Base-by-base conservation (phyloP, 2,888 invertebrate species). In the Rotaria sp. region DNA sequence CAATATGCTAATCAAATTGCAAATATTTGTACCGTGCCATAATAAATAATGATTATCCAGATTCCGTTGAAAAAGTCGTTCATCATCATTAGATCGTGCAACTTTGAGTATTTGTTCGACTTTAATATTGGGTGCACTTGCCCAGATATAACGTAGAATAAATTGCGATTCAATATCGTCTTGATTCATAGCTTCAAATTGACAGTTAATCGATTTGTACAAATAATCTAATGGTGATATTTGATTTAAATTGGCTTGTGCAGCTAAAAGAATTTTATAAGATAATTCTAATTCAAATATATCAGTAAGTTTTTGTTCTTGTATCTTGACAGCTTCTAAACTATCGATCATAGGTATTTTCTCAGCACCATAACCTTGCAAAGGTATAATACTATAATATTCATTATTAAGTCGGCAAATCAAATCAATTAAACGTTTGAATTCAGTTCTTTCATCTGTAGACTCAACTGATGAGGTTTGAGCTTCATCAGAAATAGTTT, bases 1-100 rank as follows among this genome's bases (percentile, higher is more conserved):
- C n/a, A 93, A 89, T 87, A 93, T 92, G 86, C 92, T 91, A 75
- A 93, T 89, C 74, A 93, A 88, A 88, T 93, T 93, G 30, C 90
- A 90, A 38, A 91, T 89, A 52, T 89, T 89, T 52, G 92, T 92
- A 87, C 93, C 93, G 88, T 93, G 93, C 92, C 92, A 93, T 67
- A 93, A 89, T 85, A 91, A 87, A 84, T 88, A 88, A 87, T 90
- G 90, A 87, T 90, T 90, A 50, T 88, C 88, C 50, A 90, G 84
- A 48, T 88, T 87, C n/a, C 80, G 75, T 18, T 85, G 50, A 80
- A 88, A 87, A 52, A 89, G 87, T 45, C 88, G 85, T 45, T 89
- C 88, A 75, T 90, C 89, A 85, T 90, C 90, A 10, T 89, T 89
- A 30, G 88, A 88, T 30, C 90, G 88, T 30, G 87, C 88, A 84